Percentiles rank a stretch among this genome's conserved stretches.
Conservation (phyloP, 2,888 invertebrate genomes). For the Ctenicera cuprea region DNA sequence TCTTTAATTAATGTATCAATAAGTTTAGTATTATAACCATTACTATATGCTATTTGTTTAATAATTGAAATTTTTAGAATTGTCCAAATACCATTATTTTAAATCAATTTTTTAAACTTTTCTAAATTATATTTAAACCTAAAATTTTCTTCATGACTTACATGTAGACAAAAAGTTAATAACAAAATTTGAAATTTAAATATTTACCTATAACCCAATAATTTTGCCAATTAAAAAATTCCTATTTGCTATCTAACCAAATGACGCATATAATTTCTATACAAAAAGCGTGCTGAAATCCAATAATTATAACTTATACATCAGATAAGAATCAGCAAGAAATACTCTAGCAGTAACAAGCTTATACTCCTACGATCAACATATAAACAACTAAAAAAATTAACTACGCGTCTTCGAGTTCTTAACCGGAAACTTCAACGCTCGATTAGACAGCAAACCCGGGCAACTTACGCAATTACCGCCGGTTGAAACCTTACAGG, state of each 20-base stretch:
- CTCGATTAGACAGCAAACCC: conserved; percentile 45
- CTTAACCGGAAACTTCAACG: conserved; percentile 49
- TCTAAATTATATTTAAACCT: no score
- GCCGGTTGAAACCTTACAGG: background rate
- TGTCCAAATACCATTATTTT: no score
- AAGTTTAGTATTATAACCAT: no score
- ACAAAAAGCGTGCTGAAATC: conserved; percentile 11
- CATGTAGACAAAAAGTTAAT: no score
- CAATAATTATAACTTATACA: conserved; percentile 24
- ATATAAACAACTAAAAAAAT: background rate
- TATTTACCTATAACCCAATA: background rate
- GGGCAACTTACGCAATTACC: conserved; percentile 38
- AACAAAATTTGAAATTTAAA: no score
- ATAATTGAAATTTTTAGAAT: no score
- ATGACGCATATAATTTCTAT: background rate
- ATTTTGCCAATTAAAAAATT: background rate
- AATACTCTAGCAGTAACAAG: conserved; percentile 13
- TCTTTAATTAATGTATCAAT: no score
- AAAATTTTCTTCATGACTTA: no score
- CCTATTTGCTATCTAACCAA: conserved; percentile 2
- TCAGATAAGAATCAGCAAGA: conserved; percentile 11
- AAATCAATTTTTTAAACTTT: no score
- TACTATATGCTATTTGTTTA: no score
- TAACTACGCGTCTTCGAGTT: conserved; percentile 29
- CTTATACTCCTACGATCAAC: conserved; percentile 11